Evolutionary conservation across 1,140 invertebrate species (phyloP).

Genomic region (Frieseomelitta varia): DNA sequence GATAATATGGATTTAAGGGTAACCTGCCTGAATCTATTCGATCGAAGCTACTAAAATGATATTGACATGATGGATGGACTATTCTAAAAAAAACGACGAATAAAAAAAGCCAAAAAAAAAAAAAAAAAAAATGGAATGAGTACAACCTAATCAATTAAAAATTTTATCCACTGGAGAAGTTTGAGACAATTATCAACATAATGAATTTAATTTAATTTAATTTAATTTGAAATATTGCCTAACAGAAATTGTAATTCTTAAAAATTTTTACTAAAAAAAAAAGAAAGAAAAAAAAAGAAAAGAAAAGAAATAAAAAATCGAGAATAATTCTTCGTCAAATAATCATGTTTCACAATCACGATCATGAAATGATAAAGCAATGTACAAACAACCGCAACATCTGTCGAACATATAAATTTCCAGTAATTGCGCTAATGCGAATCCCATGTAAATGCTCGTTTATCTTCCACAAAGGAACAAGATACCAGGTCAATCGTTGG

Average conservation of each 20-base stretch:
- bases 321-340: not conserved
- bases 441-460: constrained; percentile 41
- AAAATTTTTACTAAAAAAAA: not conserved
- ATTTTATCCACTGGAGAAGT: not conserved
- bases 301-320: not conserved
- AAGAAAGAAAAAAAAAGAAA: not conserved
- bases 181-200: not conserved
- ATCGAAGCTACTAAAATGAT: too few species aligned
- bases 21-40: not conserved
- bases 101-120: not conserved
- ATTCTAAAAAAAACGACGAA: not conserved
- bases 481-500: constrained; percentile 54
- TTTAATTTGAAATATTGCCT: too few species aligned
- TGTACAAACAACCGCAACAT: not conserved
- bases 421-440: constrained; percentile 40
- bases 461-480: constrained; percentile 41
- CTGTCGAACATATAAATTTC: constrained; percentile 17
- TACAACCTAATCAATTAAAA: not conserved
- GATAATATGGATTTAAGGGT: not conserved
- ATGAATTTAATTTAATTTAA: not conserved
- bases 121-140: not conserved
- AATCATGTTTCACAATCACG: not conserved
- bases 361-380: not conserved
- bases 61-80: not conserved
- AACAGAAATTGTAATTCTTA: too few species aligned